Percentiles rank a stretch among this genome's conserved stretches.
Conservation (phyloP, 1,140 invertebrate genomes). For the Scylla paramamosain region DNA sequence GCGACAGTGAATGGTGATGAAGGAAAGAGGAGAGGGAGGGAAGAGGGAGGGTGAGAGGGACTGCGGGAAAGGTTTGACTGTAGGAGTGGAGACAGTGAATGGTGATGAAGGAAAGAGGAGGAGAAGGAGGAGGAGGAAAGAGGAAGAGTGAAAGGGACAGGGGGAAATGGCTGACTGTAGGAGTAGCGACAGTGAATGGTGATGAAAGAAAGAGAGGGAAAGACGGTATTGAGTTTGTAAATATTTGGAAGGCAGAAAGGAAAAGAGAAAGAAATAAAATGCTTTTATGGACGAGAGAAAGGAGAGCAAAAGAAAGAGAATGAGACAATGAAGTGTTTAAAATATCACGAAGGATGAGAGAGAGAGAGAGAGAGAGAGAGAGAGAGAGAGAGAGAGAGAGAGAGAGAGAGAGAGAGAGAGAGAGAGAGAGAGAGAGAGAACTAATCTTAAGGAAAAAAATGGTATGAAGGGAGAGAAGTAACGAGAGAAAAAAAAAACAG, state of each 20-base stretch:
- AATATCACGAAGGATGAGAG: neutral
- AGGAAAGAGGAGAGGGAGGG: neutral
- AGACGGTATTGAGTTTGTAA: neutral
- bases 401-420: neutral
- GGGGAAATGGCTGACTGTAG: neutral
- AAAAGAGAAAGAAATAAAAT: neutral
- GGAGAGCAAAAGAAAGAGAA: neutral
- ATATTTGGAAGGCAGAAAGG: neutral
- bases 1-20: neutral
- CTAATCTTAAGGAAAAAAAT: neutral
- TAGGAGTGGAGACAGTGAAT: too few relatives aligned
- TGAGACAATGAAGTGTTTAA: neutral
- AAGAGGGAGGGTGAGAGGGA: too few relatives aligned
- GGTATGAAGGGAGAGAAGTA: neutral
- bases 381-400: conserved; percentile 5
- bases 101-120: too few relatives aligned
- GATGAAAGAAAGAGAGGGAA: neutral
- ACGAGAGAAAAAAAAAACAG: neutral
- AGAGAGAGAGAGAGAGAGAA: neutral
- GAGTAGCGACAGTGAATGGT: neutral
- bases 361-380: neutral
- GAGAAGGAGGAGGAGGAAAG: neutral
- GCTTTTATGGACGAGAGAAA: neutral
- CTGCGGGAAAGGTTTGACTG: too few relatives aligned
- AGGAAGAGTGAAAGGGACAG: neutral